Conservation (phyloP, 2,888 invertebrate genomes). For the Habrosyne pyritoides region DNA sequence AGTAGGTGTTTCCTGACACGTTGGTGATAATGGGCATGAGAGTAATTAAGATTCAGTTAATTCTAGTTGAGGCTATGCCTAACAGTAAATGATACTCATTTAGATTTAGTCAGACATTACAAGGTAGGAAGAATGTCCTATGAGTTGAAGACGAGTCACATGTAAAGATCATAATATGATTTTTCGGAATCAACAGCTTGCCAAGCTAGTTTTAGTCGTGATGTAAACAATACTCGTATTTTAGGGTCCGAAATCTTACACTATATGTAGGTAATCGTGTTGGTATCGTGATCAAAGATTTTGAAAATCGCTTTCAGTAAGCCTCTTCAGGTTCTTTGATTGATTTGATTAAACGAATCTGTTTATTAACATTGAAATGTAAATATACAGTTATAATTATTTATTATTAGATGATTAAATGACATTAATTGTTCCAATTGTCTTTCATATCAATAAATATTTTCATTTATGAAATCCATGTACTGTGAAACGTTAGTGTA, state of each 20-base stretch:
- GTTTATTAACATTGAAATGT: background rate
- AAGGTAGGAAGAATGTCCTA: background rate
- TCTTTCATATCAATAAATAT: slow-evolving; percentile 36
- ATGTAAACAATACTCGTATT: background rate
- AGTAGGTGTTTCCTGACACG: too few species aligned
- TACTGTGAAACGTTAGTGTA: slow-evolving; percentile 79
- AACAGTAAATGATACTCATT: slow-evolving; percentile 8
- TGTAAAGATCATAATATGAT: background rate
- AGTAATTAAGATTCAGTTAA: background rate
- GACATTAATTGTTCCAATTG: slow-evolving; percentile 11
- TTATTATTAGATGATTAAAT: slow-evolving; percentile 16
- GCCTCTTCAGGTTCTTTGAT: background rate
- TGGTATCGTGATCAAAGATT: background rate
- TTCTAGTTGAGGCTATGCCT: too few species aligned
- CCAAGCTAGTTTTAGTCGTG: background rate
- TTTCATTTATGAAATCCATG: slow-evolving; percentile 69
- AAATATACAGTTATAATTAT: slow-evolving; percentile 14
- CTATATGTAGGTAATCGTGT: too few species aligned
- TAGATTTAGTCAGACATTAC: background rate
- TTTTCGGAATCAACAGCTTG: background rate
- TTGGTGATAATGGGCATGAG: background rate
- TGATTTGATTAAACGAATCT: background rate
- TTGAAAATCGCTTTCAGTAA: background rate
- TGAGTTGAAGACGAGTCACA: background rate
- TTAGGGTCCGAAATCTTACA: background rate